Evolutionary conservation across 1,140 invertebrate genomes (phyloP), one percentile per base, ranked within the genome.

Genomic region (Drosophila ercepeae): DNA sequence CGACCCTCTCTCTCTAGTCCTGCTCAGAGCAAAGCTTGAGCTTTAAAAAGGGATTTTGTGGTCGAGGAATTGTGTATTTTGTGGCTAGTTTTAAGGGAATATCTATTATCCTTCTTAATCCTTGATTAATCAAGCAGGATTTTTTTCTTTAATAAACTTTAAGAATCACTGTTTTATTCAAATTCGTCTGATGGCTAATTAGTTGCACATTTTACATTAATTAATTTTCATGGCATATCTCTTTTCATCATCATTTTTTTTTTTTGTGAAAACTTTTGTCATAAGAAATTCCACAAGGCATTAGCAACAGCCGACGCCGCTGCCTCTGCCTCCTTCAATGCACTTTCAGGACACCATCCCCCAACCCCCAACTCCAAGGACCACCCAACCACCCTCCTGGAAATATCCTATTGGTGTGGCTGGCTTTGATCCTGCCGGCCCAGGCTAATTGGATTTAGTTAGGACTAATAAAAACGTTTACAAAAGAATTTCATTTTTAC

Each of bases 161-260:
- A n/a, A n/a, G n/a, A n/a, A n/a, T n/a, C n/a, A 32, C 2, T 46
- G 13, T 1, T 39, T 23, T 58, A 57, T 23, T 11, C 14, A 11
- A 11, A 23, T 44, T n/a, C 8, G 51, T 64, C 19, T 32, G 39
- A 52, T 65, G 60, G 19, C 81, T 86, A 86, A 86, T 86, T 86
- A 86, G 82, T 86, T 81, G 77, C 77, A 86, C 77, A 88, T 88
- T 88, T 88, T 88, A 88, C 82, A 88, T 82, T 82, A 77, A 86
- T 86, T 88, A 81, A 88, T 88, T 88, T 88, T 78, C 72, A 78
- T 78, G 75, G 73, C 61, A 63, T 61, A 73, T 63, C 70, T 76
- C 51, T 54, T 34, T 39, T 39, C 16, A 1, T 25, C 44, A 16
- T 3, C 2, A 6, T n/a, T 23, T 50, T 42, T 13, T 39, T 27